Conservation (phyloP, 2,797 vertebrate species). For the Rousettus madagascariensis region DNA sequence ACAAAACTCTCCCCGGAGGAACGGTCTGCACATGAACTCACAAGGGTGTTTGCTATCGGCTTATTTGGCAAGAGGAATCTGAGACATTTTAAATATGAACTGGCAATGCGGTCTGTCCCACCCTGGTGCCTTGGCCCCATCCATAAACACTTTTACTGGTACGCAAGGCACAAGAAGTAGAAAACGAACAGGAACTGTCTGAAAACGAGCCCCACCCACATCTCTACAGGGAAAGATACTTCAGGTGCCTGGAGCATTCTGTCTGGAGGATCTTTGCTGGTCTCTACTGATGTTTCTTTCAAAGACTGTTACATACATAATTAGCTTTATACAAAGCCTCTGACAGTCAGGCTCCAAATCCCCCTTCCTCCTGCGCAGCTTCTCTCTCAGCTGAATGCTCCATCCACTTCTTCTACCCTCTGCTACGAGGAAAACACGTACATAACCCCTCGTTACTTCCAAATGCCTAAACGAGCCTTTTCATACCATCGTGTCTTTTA, state of each 20-base stretch:
- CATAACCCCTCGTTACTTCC: not conserved
- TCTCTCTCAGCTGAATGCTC: not conserved
- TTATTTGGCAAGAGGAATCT: conserved; percentile 84
- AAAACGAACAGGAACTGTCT: not conserved
- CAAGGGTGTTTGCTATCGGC: conserved; percentile 77
- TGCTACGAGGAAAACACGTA: not conserved
- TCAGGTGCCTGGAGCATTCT: not conserved
- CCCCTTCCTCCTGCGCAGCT: not conserved
- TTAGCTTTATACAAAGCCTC: conserved; percentile 1
- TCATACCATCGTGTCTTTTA: not conserved
- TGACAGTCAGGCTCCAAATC: not conserved
- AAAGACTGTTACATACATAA: not conserved
- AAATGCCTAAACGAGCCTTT: not conserved
- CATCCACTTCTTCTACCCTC: not conserved
- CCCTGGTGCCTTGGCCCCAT: conserved; percentile 60
- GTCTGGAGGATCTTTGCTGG: not conserved
- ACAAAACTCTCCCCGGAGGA: conserved; percentile 75
- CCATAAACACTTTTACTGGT: conserved; percentile 7
- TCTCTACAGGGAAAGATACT: not conserved
- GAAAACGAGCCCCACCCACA: not conserved
- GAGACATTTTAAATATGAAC: conserved; percentile 86
- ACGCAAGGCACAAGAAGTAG: not conserved
- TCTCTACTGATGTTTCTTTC: not conserved
- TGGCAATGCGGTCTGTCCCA: conserved; percentile 76
- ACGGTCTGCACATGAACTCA: conserved; percentile 77